Conservation (phyloP, 2,888 invertebrate species). For the Brachynemurus nebulosus region DNA sequence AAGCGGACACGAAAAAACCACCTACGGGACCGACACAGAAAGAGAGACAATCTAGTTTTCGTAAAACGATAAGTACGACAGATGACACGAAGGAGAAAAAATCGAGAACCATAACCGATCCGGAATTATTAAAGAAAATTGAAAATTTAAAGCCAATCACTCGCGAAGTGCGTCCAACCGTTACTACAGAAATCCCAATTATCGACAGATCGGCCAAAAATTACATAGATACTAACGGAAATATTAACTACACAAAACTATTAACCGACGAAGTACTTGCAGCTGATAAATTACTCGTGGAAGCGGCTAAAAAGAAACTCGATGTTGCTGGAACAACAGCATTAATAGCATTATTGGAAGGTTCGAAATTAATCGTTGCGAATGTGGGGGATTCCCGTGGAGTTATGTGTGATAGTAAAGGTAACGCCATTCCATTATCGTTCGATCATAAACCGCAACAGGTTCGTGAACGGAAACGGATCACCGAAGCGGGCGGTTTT, state of each 20-base stretch:
- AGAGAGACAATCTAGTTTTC: slow-evolving; percentile 50
- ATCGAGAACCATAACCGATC: slow-evolving; percentile 47
- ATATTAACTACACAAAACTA: slow-evolving; percentile 66
- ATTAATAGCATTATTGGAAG: slow-evolving; percentile 75
- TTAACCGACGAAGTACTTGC: slow-evolving; percentile 77
- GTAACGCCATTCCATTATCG: slow-evolving; percentile 81
- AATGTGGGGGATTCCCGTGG: slow-evolving; percentile 96
- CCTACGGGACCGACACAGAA: slow-evolving; percentile 28
- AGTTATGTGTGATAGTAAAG: slow-evolving; percentile 84
- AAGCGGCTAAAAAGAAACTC: slow-evolving; percentile 64
- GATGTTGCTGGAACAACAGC: slow-evolving; percentile 84
- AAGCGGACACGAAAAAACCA: slow-evolving; percentile 29
- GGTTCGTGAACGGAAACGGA: slow-evolving; percentile 82
- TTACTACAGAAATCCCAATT: slow-evolving; percentile 29
- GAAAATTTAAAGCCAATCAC: slow-evolving; percentile 48
- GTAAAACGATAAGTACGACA: slow-evolving; percentile 48
- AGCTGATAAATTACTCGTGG: slow-evolving; percentile 67
- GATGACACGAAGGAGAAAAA: slow-evolving; percentile 36
- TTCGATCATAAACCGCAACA: slow-evolving; percentile 96
- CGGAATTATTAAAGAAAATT: slow-evolving; percentile 48
- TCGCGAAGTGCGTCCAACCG: slow-evolving; percentile 41
- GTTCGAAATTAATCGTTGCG: slow-evolving; percentile 71
- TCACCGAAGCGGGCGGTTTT: slow-evolving; percentile 89
- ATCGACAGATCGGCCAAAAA: slow-evolving; percentile 32
- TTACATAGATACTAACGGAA: slow-evolving; percentile 56